Conservation (phyloP, 2,797 vertebrate species). For the Microctenopoma stevenorrisi region DNA sequence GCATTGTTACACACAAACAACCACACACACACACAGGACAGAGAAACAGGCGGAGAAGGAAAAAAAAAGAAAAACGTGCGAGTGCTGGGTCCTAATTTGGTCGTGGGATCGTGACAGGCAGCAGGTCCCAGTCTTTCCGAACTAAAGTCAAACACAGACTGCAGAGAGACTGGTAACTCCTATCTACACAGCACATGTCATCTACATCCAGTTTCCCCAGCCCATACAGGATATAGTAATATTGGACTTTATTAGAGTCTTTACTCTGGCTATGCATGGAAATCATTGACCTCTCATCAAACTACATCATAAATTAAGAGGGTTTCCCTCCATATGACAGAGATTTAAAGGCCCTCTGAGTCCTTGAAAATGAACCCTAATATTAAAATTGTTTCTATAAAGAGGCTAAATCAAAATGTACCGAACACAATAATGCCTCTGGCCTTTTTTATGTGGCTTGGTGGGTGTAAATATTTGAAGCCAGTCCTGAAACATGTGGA, state of each 20-base stretch:
- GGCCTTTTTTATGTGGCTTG: constrained; percentile 40
- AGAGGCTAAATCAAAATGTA: constrained; percentile 36
- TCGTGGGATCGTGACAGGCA: constrained; percentile 26
- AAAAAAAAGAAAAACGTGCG: too few relatives aligned
- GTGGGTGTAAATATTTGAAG: constrained; percentile 22
- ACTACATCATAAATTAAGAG: constrained; percentile 56
- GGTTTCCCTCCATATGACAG: constrained; percentile 22
- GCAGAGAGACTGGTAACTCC: constrained; percentile 55
- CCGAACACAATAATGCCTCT: constrained; percentile 28
- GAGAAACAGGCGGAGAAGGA: too few relatives aligned
- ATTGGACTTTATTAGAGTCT: constrained; percentile 43
- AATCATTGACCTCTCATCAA: constrained; percentile 62
- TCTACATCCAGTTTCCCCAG: neutral
- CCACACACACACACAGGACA: too few relatives aligned
- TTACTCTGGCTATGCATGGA: constrained; percentile 41
- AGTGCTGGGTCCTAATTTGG: too few relatives aligned
- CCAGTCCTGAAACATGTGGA: constrained; percentile 38
- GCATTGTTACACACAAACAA: too few relatives aligned
- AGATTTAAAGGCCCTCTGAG: constrained; percentile 23
- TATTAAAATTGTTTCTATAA: constrained; percentile 45
- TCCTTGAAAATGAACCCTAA: constrained; percentile 30
- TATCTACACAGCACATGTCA: constrained; percentile 52
- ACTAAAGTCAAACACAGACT: constrained; percentile 59
- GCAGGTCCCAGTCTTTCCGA: constrained; percentile 52
- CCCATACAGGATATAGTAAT: constrained; percentile 21